Percentiles rank a stretch among this genome's conserved stretches.
Evolutionary conservation across 2,113 vertebrate species (phyloP).

Genomic region (Cervus canadensis): DNA sequence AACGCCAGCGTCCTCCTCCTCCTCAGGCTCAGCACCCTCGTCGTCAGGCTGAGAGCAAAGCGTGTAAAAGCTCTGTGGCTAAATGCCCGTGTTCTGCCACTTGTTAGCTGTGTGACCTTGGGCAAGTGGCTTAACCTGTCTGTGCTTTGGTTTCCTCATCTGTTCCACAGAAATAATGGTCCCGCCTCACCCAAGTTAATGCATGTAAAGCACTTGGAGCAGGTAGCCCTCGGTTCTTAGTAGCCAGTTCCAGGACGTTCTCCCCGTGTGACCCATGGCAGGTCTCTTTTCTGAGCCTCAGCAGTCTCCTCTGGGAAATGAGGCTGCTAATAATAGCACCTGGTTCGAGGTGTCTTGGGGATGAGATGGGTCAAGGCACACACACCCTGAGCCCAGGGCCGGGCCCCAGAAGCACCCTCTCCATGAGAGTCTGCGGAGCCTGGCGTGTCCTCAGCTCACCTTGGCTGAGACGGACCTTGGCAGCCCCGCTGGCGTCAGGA

Average conservation of each 20-base stretch:
- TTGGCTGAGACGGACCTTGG: background rate
- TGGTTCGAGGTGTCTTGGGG: background rate
- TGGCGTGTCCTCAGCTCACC: constrained; percentile 37
- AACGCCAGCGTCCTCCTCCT: rapidly evolving
- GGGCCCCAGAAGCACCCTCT: background rate
- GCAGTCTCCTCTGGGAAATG: background rate
- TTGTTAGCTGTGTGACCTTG: background rate
- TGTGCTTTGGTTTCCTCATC: background rate
- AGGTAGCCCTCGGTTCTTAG: background rate
- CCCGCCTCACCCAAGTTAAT: background rate
- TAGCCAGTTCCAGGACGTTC: background rate
- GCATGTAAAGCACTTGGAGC: background rate
- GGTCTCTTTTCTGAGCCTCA: background rate
- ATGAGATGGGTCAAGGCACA: background rate
- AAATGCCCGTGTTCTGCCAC: background rate
- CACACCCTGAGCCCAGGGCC: background rate
- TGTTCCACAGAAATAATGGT: background rate
- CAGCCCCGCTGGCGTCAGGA: background rate
- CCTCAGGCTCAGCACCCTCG: rapidly evolving
- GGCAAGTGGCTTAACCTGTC: background rate
- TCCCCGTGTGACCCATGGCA: background rate
- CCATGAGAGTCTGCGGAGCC: background rate
- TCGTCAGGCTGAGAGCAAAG: background rate
- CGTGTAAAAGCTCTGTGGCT: background rate
- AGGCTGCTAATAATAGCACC: background rate